Conservation (phyloP, 2,888 invertebrate genomes). For the Malacosoma neustria region DNA sequence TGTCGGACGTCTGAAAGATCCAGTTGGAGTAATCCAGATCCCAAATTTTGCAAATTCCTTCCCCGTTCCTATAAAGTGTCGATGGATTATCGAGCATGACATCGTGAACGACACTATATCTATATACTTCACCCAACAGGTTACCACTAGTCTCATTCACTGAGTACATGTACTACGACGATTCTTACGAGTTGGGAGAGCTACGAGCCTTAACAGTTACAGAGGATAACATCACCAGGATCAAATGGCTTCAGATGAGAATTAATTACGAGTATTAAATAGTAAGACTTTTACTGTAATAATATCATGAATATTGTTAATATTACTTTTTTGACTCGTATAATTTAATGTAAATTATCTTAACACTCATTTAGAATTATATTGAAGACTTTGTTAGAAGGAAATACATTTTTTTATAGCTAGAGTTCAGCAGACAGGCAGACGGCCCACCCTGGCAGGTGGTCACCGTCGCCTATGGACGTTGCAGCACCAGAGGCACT, state of each 20-base stretch:
- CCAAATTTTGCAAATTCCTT: slow-evolving; percentile 90
- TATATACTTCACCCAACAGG: slow-evolving; percentile 91
- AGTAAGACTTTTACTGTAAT: no score
- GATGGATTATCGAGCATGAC: slow-evolving; percentile 90
- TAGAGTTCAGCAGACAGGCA: no score
- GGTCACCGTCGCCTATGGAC: no score
- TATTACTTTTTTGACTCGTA: no score
- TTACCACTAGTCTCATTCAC: slow-evolving; percentile 86
- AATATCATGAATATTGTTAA: no score
- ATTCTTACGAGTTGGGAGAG: slow-evolving; percentile 79
- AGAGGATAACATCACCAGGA: slow-evolving; percentile 82
- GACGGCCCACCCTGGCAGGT: no score
- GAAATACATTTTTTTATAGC: no score
- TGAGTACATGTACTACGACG: slow-evolving; percentile 84
- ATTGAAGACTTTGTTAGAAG: no score
- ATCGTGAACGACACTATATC: slow-evolving; percentile 84
- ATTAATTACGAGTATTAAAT: no score
- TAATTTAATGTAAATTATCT: no score
- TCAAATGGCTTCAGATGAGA: slow-evolving; percentile 73
- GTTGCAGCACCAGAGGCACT: no score
- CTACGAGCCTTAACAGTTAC: slow-evolving; percentile 80
- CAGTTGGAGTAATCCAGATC: slow-evolving; percentile 84
- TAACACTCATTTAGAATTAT: no score
- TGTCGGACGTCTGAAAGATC: slow-evolving; percentile 78
- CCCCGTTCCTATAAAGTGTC: slow-evolving; percentile 86